phyloP scores from a whole-genome alignment of 2,797 vertebrate genomes.

The Takifugu rubripes region DNA sequence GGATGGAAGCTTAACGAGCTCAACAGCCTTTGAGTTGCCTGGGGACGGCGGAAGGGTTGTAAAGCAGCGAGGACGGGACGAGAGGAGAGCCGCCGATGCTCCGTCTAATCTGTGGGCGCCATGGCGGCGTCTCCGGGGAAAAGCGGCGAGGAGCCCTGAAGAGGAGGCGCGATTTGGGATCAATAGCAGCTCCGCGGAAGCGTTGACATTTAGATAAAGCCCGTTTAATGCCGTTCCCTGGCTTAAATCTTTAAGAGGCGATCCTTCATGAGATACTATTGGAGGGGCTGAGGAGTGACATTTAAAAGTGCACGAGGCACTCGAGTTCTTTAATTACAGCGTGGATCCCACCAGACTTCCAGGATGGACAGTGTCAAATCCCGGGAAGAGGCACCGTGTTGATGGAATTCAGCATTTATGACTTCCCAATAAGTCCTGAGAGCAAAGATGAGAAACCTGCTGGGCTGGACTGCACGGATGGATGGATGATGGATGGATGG shows the following conservation, averaged over 20 bases:
- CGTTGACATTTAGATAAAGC: slow-evolving; percentile 66
- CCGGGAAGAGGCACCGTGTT: slow-evolving; percentile 43
- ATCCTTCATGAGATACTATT: slow-evolving; percentile 30
- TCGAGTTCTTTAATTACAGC: slow-evolving; percentile 58
- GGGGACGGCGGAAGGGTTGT: slow-evolving; percentile 68
- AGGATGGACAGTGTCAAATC: slow-evolving; percentile 53
- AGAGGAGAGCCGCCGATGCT: slow-evolving; percentile 40
- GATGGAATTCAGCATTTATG: no score
- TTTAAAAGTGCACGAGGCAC: slow-evolving; percentile 44
- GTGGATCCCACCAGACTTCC: slow-evolving; percentile 45
- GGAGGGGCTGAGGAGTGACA: slow-evolving; percentile 43
- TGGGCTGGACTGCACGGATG: no score
- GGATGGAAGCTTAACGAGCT: slow-evolving; percentile 70
- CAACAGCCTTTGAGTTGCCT: slow-evolving; percentile 73
- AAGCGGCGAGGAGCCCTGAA: slow-evolving; percentile 33
- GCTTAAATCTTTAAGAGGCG: slow-evolving; percentile 45
- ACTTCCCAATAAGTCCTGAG: no score
- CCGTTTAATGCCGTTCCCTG: slow-evolving; percentile 45
- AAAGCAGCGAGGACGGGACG: slow-evolving; percentile 67
- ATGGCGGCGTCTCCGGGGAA: slow-evolving; percentile 30
- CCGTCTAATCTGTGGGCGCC: slow-evolving; percentile 48
- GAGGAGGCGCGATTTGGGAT: slow-evolving; percentile 45
- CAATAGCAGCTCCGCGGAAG: slow-evolving; percentile 52
- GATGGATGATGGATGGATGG: no score
- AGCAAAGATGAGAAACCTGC: no score